Base-by-base conservation (phyloP, 2,888 invertebrate genomes). In the Callyntrura sp. region DNA sequence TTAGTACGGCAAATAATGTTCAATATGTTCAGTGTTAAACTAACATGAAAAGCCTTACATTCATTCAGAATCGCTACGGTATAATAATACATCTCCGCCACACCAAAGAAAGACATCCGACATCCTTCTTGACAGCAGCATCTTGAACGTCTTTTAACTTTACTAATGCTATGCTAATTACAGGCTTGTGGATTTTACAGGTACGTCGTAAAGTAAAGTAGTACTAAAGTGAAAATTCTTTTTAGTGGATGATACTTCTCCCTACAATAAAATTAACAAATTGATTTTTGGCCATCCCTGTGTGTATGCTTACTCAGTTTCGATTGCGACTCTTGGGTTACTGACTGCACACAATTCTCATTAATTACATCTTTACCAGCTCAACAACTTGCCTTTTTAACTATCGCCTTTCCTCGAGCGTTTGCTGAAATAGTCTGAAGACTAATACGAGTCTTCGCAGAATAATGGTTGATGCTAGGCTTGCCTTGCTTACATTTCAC, bases 341-440 rank as follows among this genome's bases (percentile, higher is more conserved):
- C 51, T 45, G 43, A 17, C 73, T 35, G 35, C 48, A 17, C 35
- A 65, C 62, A 86, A 85, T 43, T 35, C 86, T 78, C 76, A 86
- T 78, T 86, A 86, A 86, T 65, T 86, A 60, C 28, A 86, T 68
- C 76, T 25, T 28, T 79, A 79, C 85, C 86, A 57, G 76, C 85
- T 73, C 85, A 60, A 85, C 85, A 76, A 85, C 73, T 85, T 70
- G 14, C 45, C 48, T 83, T 73, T 76, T 73, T 28, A 51, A 6
- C 51, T 25, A 85, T 45, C 62, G 78, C 78, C 68, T 79, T 85
- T 60, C 25, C 83, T 68, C 45, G 48, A 17, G 73, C 12, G 48
- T 12, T 65, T 2, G 23, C 35, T 35, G 35, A 35, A 35, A 35
- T 35, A 35, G 35, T 35, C 35, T 35, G 2, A 4, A 35, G 35